Evolutionary conservation across 2,113 vertebrate species (phyloP).

Genomic region (Pangasianodon hypophthalmus): DNA sequence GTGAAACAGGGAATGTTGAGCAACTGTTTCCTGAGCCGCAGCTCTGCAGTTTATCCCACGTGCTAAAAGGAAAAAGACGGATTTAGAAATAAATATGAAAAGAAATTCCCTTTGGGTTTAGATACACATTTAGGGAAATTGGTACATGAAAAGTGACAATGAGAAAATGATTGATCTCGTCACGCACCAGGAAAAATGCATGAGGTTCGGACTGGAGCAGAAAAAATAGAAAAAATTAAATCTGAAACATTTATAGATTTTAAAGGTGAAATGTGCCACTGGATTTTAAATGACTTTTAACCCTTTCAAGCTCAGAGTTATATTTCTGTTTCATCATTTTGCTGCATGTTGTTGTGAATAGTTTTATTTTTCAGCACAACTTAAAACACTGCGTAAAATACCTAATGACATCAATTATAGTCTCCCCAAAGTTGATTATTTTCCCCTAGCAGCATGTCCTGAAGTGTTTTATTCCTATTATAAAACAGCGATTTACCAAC

Average conservation of each 20-base stretch:
- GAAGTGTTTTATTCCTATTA: neutral
- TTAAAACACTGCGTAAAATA: neutral
- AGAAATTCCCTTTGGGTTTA: slow-evolving; percentile 19
- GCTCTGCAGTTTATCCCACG: neutral
- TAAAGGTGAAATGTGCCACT: neutral
- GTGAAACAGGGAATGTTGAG: neutral
- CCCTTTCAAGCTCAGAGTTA: neutral
- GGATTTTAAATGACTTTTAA: neutral
- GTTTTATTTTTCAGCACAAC: neutral
- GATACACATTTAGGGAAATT: slow-evolving; percentile 24
- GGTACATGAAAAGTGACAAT: slow-evolving; percentile 17
- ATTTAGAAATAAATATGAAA: slow-evolving; percentile 10
- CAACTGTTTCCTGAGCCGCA: neutral
- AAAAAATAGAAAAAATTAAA: neutral
- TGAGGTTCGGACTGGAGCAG: neutral
- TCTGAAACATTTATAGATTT: neutral
- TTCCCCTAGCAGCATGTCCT: neutral
- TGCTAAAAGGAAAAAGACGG: neutral
- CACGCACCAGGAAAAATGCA: neutral
- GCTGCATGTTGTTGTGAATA: neutral
- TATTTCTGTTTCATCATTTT: neutral
- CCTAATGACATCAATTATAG: neutral
- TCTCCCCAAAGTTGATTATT: neutral
- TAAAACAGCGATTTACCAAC: neutral
- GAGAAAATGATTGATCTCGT: slow-evolving; percentile 17